Base-by-base conservation (phyloP, 2,113 vertebrate genomes). In the Symphodus melops region DNA sequence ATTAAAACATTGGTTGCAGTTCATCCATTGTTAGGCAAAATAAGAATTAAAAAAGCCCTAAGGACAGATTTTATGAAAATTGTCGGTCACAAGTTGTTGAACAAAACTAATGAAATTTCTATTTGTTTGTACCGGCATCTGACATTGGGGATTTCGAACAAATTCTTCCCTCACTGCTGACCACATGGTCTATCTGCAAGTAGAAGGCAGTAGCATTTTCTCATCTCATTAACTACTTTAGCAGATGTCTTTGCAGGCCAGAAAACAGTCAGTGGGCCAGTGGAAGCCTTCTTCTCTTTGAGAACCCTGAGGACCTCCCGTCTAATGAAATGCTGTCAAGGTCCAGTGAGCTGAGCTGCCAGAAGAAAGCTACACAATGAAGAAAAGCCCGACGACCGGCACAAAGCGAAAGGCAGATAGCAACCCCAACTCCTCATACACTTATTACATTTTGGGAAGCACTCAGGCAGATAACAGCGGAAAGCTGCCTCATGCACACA, bases 291-390 rank as follows among this genome's bases (percentile, higher is more conserved):
- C 66, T 76, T 81, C 80, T 88, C 68, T 55, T 80, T 37, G 64
- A 76, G 75, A 86, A 73, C 90, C 88, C 86, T 14, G 56, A 82
- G 81, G 90, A 89, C 79, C 77, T 81, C 77, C 75, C 25, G 72
- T 89, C 88, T 90, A 90, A 92, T 91, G 82, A 89, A 92, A 93
- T 83, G 75, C 77, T 83, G 86, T 87, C 88, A 92, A 65, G 92
- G 87, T 90, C 87, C 86, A 88, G 74, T 86, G 87, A 92, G 84
- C 84, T 83, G 78, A 90, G 80, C 87, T 86, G 83, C 81, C 77
- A 85, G 80, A 82, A 87, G 83, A 88, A 88, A 84, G 83, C 72
- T 67, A 63, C 71, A 81, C 81, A 68, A 79, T 83, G 72, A 76
- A 82, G 56, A 83, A 83, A 86, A 81, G 77, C 57, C 66, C 23